Evolutionary conservation across 2,888 invertebrate genomes (phyloP).

Genomic region (Leptinotarsa peninsularis): DNA sequence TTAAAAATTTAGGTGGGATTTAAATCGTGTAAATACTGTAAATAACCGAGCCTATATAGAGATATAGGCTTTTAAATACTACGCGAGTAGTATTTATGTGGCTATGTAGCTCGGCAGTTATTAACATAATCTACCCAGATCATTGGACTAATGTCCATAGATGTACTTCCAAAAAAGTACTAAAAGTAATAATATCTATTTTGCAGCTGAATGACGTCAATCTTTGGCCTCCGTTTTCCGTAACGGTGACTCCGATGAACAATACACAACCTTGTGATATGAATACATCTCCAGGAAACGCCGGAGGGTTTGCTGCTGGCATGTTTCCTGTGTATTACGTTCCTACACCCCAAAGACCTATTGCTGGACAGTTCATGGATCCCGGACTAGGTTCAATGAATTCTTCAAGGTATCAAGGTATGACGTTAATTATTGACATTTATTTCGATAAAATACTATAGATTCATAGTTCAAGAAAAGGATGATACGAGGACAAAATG

Average conservation of each 20-base stretch:
- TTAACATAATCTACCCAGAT: no score
- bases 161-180: no score
- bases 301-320: constrained; percentile 63
- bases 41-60: no score
- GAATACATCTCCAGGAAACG: constrained; percentile 49
- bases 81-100: no score
- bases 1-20: no score
- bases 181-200: background rate
- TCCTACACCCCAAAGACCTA: constrained; percentile 62
- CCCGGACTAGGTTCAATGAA: constrained; percentile 27
- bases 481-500: no score
- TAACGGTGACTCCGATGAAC: constrained; percentile 65
- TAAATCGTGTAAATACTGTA: no score
- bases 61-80: no score
- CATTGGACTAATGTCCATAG: no score
- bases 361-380: constrained; percentile 40
- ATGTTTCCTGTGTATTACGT: constrained; percentile 73
- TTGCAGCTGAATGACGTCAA: constrained; percentile 66
- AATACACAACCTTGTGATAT: constrained; percentile 58
- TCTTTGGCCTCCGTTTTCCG: constrained; percentile 73
- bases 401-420: constrained; percentile 56
- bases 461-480: no score
- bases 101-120: no score
- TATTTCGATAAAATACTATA: background rate
- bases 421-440: background rate